Percentiles rank a stretch among this genome's conserved stretches.
Conservation (phyloP, 2,888 invertebrate species). For the Dryadula phaetusa region DNA sequence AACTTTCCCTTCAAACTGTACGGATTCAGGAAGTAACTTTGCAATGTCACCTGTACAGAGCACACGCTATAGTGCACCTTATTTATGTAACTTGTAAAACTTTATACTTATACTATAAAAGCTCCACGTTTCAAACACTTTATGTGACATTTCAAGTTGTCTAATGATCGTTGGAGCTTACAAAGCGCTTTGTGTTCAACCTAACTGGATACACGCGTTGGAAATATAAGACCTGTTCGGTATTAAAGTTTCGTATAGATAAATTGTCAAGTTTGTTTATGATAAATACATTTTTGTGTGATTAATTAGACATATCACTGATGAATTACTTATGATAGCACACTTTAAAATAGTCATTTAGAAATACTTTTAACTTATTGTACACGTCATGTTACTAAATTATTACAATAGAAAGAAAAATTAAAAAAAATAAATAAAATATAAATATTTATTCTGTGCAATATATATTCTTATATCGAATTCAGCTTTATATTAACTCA, state of each 20-base stretch:
- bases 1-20: not conserved
- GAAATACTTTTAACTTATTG: no score
- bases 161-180: constrained; percentile 24
- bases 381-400: no score
- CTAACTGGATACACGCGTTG: constrained; percentile 6
- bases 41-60: not conserved
- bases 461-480: no score
- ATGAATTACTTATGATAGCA: no score
- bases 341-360: no score
- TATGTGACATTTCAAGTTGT: constrained; percentile 21
- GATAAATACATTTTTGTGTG: no score
- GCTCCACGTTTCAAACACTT: constrained; percentile 6
- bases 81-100: constrained; percentile 7
- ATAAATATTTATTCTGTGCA: no score
- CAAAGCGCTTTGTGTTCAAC: constrained; percentile 13
- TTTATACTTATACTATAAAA: constrained; percentile 15
- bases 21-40: not conserved
- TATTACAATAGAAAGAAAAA: no score
- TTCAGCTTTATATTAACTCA: no score
- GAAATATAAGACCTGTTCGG: not conserved
- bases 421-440: no score
- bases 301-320: no score
- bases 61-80: not conserved
- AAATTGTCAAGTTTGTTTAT: not conserved
- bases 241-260: constrained; percentile 1